Evolutionary conservation across 2,888 invertebrate genomes (phyloP).

Genomic region (Baronia brevicornis): DNA sequence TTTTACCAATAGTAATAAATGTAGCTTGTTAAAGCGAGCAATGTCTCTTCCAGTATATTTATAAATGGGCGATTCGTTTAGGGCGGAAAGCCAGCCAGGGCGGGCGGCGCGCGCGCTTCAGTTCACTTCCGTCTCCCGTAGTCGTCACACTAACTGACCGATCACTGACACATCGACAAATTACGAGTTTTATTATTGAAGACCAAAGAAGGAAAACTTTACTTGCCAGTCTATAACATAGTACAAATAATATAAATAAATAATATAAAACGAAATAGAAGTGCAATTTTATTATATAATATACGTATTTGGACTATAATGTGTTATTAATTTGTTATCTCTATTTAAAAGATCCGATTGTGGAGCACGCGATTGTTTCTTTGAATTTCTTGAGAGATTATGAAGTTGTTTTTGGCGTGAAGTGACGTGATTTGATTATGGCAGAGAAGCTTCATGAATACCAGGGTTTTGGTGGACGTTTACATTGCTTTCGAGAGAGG

Average conservation of each 20-base stretch:
- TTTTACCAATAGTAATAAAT: no score
- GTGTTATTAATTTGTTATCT: no score
- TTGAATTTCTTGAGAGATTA: no score
- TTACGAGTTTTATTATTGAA: no score
- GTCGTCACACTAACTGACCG: slow-evolving; percentile 24
- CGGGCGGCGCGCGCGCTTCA: slow-evolving; percentile 61
- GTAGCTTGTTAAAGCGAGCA: no score
- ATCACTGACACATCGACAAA: slow-evolving; percentile 16
- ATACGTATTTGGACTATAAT: no score
- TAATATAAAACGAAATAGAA: no score
- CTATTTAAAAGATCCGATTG: not conserved
- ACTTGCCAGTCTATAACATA: no score
- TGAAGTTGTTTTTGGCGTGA: slow-evolving; percentile 2
- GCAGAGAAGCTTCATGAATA: slow-evolving; percentile 88
- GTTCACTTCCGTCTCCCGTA: slow-evolving; percentile 38
- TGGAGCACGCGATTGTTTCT: no score
- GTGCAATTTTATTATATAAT: no score
- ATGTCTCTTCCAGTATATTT: slow-evolving; percentile 37
- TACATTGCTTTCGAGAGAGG: slow-evolving; percentile 80
- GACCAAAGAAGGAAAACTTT: no score
- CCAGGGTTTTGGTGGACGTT: slow-evolving; percentile 82
- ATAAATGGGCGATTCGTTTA: slow-evolving; percentile 25
- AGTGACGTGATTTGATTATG: slow-evolving; percentile 49
- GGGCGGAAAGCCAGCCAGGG: slow-evolving; percentile 20
- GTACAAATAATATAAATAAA: no score